A percentile compares a stretch with the other conserved stretches of the same genome.
Conservation (phyloP, 35 echinoderm and acorn worm species). For the Lytechinus pictus region DNA sequence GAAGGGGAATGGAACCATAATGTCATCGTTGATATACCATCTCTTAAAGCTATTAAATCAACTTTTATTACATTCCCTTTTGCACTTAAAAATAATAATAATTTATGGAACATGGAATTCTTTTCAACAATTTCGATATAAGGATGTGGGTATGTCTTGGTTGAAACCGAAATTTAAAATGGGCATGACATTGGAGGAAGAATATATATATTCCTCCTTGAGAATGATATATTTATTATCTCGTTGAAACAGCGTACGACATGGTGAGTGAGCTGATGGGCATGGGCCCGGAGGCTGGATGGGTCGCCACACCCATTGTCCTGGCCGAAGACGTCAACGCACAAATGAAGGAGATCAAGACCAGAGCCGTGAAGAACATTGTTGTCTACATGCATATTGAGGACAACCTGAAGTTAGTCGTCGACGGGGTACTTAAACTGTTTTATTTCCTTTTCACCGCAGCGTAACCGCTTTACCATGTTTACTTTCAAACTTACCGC, state of each 20-base stretch:
- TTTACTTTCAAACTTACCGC: neutral
- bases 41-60: too few species aligned
- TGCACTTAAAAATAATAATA: too few species aligned
- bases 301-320: slow-evolving; percentile 44
- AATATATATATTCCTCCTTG: too few species aligned
- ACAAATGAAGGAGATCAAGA: slow-evolving; percentile 61
- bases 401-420: slow-evolving; percentile 69
- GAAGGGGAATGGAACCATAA: too few species aligned
- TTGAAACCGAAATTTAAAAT: too few species aligned
- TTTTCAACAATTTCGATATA: too few species aligned
- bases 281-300: slow-evolving; percentile 24
- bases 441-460: neutral
- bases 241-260: slow-evolving; percentile 24
- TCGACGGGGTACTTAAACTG: slow-evolving; percentile 47
- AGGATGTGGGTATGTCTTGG: too few species aligned
- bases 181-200: too few species aligned
- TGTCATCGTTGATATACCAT: too few species aligned
- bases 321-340: slow-evolving; percentile 34
- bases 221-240: too few species aligned
- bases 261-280: slow-evolving; percentile 48
- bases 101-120: too few species aligned
- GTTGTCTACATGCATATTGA: slow-evolving; percentile 69
- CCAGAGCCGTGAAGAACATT: slow-evolving; percentile 63
- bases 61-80: too few species aligned
- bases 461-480: neutral